Percentiles rank a stretch among this genome's conserved stretches.
phyloP scores from a whole-genome alignment of 2,888 invertebrate genomes.

The Keiferia lycopersicella region DNA sequence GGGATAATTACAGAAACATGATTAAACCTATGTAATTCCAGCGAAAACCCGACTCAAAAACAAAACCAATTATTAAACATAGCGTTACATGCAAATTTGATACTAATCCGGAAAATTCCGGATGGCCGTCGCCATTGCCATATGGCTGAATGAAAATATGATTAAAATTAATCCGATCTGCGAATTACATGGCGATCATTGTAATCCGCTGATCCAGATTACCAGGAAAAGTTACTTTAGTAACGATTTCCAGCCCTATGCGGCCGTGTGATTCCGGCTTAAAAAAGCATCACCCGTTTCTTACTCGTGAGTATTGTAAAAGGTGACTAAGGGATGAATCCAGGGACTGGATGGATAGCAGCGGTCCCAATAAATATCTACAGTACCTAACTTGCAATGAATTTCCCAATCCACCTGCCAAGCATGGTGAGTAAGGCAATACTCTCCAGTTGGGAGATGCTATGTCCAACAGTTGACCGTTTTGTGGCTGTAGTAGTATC shows the following conservation, averaged over 20 bases:
- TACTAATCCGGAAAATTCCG: slow-evolving; percentile 16
- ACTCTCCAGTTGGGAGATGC: too few relatives aligned
- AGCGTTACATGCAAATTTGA: slow-evolving; percentile 2
- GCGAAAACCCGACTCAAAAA: neutral
- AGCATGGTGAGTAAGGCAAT: too few relatives aligned
- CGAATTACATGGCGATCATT: slow-evolving; percentile 3
- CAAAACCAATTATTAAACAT: slow-evolving; percentile 15
- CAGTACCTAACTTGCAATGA: too few relatives aligned
- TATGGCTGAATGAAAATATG: slow-evolving; percentile 3
- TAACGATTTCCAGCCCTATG: neutral
- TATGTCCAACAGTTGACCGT: too few relatives aligned
- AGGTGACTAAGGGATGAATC: too few relatives aligned
- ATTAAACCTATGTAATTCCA: neutral
- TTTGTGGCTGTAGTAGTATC: too few relatives aligned
- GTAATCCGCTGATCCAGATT: neutral
- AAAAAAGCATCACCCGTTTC: too few relatives aligned
- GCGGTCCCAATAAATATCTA: too few relatives aligned
- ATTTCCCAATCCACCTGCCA: too few relatives aligned
- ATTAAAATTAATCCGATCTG: slow-evolving; percentile 9
- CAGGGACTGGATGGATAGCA: too few relatives aligned
- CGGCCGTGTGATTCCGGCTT: too few relatives aligned
- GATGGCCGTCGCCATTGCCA: slow-evolving; percentile 1
- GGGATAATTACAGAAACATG: neutral
- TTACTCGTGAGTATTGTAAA: too few relatives aligned
- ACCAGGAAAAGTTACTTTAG: neutral